Conservation (phyloP, 2,888 invertebrate species). For the Limnephilus auricula region DNA sequence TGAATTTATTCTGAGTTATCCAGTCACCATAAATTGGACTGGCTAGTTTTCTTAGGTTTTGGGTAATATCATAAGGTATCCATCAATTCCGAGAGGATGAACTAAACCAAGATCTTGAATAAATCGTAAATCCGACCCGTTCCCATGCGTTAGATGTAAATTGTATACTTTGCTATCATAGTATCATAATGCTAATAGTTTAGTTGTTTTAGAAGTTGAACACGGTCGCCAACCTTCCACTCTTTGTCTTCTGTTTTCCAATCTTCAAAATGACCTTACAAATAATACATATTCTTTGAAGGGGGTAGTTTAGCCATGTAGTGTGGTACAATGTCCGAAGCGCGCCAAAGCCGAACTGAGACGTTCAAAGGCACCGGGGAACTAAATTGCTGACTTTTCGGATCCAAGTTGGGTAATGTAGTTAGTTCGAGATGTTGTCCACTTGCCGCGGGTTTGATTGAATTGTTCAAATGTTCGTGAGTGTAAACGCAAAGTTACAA, state of each 20-base stretch:
- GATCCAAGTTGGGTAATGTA: constrained; percentile 22
- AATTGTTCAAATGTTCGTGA: constrained; percentile 29
- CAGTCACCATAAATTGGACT: too few relatives aligned
- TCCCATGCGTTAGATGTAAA: too few relatives aligned
- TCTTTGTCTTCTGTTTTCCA: background rate
- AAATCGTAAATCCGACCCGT: too few relatives aligned
- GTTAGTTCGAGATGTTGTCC: constrained; percentile 33
- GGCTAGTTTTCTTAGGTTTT: too few relatives aligned
- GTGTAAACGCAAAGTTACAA: background rate
- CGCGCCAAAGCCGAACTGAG: background rate
- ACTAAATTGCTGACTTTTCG: constrained; percentile 29
- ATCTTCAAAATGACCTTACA: background rate
- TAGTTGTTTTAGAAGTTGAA: background rate
- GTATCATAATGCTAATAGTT: background rate
- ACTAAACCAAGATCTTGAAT: too few relatives aligned
- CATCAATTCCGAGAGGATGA: too few relatives aligned
- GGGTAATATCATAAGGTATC: too few relatives aligned
- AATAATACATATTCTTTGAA: background rate
- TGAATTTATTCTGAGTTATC: too few relatives aligned
- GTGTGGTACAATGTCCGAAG: background rate
- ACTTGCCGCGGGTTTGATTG: constrained; percentile 38
- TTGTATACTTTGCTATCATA: too few relatives aligned
- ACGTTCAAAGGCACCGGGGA: background rate
- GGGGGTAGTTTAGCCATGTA: background rate
- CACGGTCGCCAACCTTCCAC: background rate